phyloP scores from a whole-genome alignment of 1,140 invertebrate genomes.

The Meteorus sp. region DNA sequence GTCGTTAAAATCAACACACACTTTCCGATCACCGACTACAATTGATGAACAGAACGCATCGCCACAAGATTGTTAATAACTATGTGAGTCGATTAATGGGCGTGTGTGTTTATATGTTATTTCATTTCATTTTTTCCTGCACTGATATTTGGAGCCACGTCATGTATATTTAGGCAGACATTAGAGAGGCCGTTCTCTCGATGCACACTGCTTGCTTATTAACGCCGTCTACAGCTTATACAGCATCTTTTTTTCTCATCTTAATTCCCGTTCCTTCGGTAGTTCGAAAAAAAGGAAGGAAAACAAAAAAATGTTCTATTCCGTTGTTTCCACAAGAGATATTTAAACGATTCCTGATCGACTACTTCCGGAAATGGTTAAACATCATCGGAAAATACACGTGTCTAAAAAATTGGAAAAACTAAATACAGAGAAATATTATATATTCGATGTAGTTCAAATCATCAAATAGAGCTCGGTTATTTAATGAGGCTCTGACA shows the following conservation, averaged over 20 bases:
- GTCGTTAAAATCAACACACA: too few species aligned
- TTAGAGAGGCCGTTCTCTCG: constrained; percentile 32
- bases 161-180: constrained; percentile 44
- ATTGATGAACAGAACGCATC: neutral
- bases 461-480: too few species aligned
- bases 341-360: neutral
- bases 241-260: neutral
- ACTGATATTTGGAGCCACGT: constrained; percentile 6
- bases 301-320: constrained; percentile 4
- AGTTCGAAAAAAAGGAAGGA: constrained; percentile 6
- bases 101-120: neutral
- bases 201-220: constrained; percentile 39
- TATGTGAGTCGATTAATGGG: too few species aligned
- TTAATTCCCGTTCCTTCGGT: constrained; percentile 7
- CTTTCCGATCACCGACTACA: too few species aligned
- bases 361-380: neutral
- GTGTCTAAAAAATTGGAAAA: too few species aligned
- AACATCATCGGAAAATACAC: too few species aligned
- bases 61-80: too few species aligned
- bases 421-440: too few species aligned
- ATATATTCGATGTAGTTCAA: too few species aligned
- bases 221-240: constrained; percentile 33
- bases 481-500: too few species aligned
- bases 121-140: constrained; percentile 1
- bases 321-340: constrained; percentile 21